Base-by-base conservation (phyloP, 2,113 vertebrate species). In the Hyperopisus bebe region DNA sequence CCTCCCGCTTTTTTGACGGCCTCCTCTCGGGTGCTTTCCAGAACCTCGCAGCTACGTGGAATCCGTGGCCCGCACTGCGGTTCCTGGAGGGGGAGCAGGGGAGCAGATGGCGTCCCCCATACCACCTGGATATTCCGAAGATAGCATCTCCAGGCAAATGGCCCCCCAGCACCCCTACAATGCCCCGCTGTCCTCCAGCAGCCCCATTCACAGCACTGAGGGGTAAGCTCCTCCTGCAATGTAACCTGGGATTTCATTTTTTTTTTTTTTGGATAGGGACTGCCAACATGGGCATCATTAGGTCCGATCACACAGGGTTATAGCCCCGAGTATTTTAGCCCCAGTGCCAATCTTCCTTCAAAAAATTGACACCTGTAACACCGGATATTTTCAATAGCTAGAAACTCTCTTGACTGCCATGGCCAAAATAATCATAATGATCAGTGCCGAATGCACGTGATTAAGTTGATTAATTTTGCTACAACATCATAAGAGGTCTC, bases 31-130 rank as follows among this genome's bases (percentile, higher is more conserved):
- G 24, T 91, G n/a, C 50, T 91, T 89, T 92, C 0, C 95, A 99
- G 98, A 98, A 66, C 97, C 98, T 27, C 95, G 97, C 91, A 99
- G 97, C 94, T 99, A 99, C 0, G 98, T 99, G 0, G 97, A 99
- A 91, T 99, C 98, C 0, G 97, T 99, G 91, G 98, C 97, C 0
- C 96, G 97, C 91, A 98, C 97, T 0, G 98, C 98, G 0, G 92
- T 92, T 0, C 91, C 93, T 0, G 94, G 94, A 0, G 96, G 96
- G 47, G 96, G 95, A 70, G 92, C 91, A 7, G 74, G 47, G 2
- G 48, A 80, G 47, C 92, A 91, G 58, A 91, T 93, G n/a, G 90
- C 90, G 0, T 90, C 95, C 3, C 94, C 96, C 0, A 31, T 90
- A 1, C 70, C 93, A 17, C 94, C 95, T 19, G 94, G 93, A 0